Evolutionary conservation across 2,113 vertebrate genomes (phyloP).

Genomic region (Lutjanus erythropterus): DNA sequence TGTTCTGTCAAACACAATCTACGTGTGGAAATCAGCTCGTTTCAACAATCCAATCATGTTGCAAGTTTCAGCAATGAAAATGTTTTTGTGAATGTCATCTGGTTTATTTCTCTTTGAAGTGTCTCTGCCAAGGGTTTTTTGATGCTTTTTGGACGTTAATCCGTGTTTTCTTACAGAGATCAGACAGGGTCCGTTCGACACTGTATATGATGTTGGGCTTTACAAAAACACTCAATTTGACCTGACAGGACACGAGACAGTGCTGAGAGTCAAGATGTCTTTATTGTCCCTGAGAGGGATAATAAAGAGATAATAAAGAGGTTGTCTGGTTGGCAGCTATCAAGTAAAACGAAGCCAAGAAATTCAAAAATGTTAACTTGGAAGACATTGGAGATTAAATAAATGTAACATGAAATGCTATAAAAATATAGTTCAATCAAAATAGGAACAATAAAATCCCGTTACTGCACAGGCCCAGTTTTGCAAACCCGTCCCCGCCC

Average conservation of each 20-base stretch:
- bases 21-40: not conserved
- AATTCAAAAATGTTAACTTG: not conserved
- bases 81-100: constrained; percentile 1
- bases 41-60: not conserved
- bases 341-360: not conserved
- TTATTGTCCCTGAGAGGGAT: not conserved
- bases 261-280: not conserved
- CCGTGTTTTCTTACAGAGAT: not conserved
- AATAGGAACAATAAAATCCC: not conserved
- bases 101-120: not conserved
- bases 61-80: not conserved
- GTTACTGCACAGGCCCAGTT: no score
- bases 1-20: not conserved
- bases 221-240: not conserved
- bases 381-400: not conserved
- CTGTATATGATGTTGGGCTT: not conserved
- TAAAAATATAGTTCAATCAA: not conserved
- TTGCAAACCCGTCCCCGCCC: no score
- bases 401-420: not conserved
- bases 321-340: not conserved
- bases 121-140: not conserved
- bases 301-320: no score
- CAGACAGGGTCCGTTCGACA: not conserved
- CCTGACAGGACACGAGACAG: not conserved
- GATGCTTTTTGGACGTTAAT: not conserved